Base-by-base conservation (phyloP, 2,888 invertebrate species). In the Noctua pronuba region DNA sequence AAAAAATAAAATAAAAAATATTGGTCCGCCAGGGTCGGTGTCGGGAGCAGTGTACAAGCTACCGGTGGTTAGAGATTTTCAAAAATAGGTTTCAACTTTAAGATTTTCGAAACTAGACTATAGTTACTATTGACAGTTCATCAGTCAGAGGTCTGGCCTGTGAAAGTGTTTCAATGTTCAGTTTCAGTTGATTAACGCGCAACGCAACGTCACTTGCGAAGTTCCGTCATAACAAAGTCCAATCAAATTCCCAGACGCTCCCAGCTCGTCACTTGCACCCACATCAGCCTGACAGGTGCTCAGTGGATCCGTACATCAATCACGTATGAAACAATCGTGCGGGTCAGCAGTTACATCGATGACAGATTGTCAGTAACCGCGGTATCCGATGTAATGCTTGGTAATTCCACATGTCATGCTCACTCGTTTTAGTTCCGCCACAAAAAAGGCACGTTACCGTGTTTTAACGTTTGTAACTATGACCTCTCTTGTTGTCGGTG, bases 351-450 rank as follows among this genome's bases (percentile, higher is more conserved):
- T 90, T 90, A 89, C 88, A 90, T 88, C 90, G 93, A 92, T 93
- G 93, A 93, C 93, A 93, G 93, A 92, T 93, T 90, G 93, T 92
- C 93, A 90, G 92, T 92, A 86, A 89, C 84, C 86, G 83, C 87
- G 79, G 88, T 88, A 89, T 88, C 83, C 84, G 88, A 88, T 88
- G 89, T 90, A 88, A 89, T 88, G 87, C 80, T 86, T 84, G 84
- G 87, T 88, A 85, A 88, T 91, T 85, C 87, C 86, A 85, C 87
- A 83, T 81, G 87, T 89, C 84, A 87, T 77, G 85, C 80, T 80
- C 77, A 67, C 69, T 80, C 73, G 80, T 75, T 85, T 75, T 73
- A 74, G 75, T 83, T 85, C 79, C 75, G 60, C 64, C 70, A 77
- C 70, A 79, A 78, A 79, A 80, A 83, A 65, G 44, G 70, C 69